Percentiles rank a stretch among this genome's conserved stretches.
These are phyloP conservation scores for Eudemis profundana DNA, from an alignment of 2,888 invertebrate genomes.

Conservation along the genomic window DNA sequence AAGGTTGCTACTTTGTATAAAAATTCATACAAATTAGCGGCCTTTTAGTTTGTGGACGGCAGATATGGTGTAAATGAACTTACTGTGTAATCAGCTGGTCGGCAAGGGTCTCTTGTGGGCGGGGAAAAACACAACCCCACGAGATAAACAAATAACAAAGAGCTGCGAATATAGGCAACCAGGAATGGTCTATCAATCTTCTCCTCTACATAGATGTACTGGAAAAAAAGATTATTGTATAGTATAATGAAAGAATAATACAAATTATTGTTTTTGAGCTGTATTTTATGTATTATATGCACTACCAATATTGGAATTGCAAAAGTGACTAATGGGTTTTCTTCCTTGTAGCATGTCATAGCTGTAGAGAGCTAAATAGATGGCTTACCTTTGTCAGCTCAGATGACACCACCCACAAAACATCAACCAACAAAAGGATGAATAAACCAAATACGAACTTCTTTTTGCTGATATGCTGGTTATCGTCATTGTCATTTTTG, in stretches of 20 bases:
- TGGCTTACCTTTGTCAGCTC: conserved; percentile 95
- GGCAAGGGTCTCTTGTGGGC: conserved; percentile 95
- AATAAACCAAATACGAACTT: conserved; percentile 92
- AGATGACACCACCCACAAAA: conserved; percentile 98
- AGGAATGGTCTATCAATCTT: conserved; percentile 97
- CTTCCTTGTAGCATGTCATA: background rate
- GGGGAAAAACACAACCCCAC: conserved; percentile 95
- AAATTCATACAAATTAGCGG: no score
- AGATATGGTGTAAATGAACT: conserved; percentile 59
- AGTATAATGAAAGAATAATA: no score
- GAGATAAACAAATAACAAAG: conserved; percentile 96
- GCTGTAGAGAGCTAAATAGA: background rate
- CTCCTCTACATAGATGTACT: conserved; percentile 94
- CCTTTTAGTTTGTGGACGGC: no score
- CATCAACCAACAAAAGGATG: conserved; percentile 94
- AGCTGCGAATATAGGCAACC: conserved; percentile 97
- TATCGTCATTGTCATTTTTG: conserved; percentile 74
- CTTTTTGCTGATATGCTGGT: conserved; percentile 69
- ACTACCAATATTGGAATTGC: background rate
- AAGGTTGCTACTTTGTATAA: no score
- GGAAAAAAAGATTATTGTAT: conserved; percentile 80
- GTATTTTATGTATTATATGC: no score
- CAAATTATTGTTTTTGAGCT: no score
- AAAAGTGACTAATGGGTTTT: background rate
- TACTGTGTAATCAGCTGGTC: conserved; percentile 90